These are phyloP conservation scores for Acropora yongei DNA, from an alignment of 64 coral and sea anemone species.

Conservation along the genomic window DNA sequence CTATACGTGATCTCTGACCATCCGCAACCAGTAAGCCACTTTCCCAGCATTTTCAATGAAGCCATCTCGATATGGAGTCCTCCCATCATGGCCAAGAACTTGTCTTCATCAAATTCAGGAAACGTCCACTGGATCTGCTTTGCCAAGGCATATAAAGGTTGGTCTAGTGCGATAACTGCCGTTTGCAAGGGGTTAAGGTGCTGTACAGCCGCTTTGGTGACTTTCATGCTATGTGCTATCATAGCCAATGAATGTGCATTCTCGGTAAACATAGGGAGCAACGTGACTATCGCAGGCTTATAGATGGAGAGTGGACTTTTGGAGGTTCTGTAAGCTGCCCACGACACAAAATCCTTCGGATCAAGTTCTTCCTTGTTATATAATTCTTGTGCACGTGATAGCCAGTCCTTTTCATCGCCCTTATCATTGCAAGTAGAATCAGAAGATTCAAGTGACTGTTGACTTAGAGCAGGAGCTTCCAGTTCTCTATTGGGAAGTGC, in stretches of 20 bases:
- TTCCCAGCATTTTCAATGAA: slow-evolving; percentile 49
- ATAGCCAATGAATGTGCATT: slow-evolving; percentile 60
- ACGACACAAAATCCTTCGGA: slow-evolving; percentile 50
- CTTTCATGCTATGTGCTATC: slow-evolving; percentile 34
- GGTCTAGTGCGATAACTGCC: slow-evolving; percentile 33
- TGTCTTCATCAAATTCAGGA: slow-evolving; percentile 40
- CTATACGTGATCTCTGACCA: slow-evolving; percentile 28
- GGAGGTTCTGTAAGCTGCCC: slow-evolving; percentile 58
- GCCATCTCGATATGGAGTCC: slow-evolving; percentile 54
- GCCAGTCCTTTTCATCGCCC: slow-evolving; percentile 25
- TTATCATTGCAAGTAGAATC: background rate
- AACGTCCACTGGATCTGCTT: slow-evolving; percentile 50
- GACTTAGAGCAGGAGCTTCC: slow-evolving; percentile 18
- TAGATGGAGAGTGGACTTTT: background rate
- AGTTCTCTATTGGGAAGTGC: slow-evolving; percentile 15
- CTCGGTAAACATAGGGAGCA: slow-evolving; percentile 62
- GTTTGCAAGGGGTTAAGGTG: slow-evolving; percentile 29
- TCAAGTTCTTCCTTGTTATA: slow-evolving; percentile 30
- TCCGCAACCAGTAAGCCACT: slow-evolving; percentile 37
- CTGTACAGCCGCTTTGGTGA: slow-evolving; percentile 39
- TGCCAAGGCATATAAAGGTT: slow-evolving; percentile 46
- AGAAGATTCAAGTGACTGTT: background rate
- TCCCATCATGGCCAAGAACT: slow-evolving; percentile 39
- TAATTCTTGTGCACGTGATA: slow-evolving; percentile 4
- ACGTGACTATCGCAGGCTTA: slow-evolving; percentile 27